Conservation (phyloP, 2,888 invertebrate species). For the Drosophila nigritarsus region DNA sequence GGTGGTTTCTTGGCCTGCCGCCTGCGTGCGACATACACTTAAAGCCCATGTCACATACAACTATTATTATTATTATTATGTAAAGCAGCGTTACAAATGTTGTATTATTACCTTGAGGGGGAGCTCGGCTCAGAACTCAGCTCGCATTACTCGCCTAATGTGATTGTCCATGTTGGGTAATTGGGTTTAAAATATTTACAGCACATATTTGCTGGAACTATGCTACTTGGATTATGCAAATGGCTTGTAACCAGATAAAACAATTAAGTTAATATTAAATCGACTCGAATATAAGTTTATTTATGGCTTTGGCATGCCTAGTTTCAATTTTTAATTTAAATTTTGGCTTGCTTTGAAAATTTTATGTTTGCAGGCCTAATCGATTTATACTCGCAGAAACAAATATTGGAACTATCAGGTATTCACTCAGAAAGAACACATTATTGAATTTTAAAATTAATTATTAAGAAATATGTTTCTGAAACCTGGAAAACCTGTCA, state of each 20-base stretch:
- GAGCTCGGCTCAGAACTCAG: slow-evolving; percentile 12
- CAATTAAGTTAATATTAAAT: not conserved
- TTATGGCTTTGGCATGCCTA: not conserved
- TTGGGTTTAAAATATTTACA: not conserved
- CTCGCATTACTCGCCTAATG: slow-evolving; percentile 6
- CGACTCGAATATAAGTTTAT: not conserved
- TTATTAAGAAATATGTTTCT: too few species aligned
- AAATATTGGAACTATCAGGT: not conserved
- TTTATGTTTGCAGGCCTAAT: not conserved
- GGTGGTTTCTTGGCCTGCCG: slow-evolving; percentile 1
- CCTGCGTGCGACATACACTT: slow-evolving; percentile 58
- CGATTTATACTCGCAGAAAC: not conserved
- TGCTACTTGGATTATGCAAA: not conserved
- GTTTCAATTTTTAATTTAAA: not conserved
- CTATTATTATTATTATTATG: slow-evolving; percentile 50
- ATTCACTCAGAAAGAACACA: not conserved
- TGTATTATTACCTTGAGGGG: slow-evolving; percentile 19
- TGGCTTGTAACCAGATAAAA: not conserved
- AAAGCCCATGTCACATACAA: slow-evolving; percentile 68
- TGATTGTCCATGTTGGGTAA: slow-evolving; percentile 1
- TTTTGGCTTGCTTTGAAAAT: not conserved
- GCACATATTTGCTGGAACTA: not conserved
- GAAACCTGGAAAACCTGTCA: too few species aligned
- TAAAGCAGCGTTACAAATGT: slow-evolving; percentile 58
- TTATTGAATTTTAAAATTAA: too few species aligned